Evolutionary conservation across 2,797 vertebrate genomes (phyloP).

Genomic region (Hemibagrus guttatus): DNA sequence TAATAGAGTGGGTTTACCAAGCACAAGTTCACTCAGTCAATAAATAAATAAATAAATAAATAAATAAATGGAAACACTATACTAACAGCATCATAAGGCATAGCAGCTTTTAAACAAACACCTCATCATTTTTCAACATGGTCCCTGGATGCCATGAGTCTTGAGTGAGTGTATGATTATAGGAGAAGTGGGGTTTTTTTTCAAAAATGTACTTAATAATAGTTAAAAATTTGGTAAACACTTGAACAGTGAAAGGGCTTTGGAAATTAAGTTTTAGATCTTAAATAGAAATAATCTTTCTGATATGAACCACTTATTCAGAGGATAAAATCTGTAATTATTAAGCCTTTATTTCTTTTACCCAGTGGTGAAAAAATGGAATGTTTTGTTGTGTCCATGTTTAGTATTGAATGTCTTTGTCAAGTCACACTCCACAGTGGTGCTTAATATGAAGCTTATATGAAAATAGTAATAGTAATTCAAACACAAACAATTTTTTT

Average conservation of each 20-base stretch:
- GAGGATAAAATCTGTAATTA: background rate
- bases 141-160: background rate
- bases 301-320: background rate
- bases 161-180: background rate
- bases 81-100: background rate
- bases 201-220: background rate
- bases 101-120: background rate
- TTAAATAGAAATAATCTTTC: background rate
- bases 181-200: background rate
- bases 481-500: too few relatives aligned
- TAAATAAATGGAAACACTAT: background rate
- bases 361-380: too few relatives aligned
- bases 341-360: background rate
- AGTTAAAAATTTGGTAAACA: too few relatives aligned
- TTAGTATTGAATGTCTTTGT: too few relatives aligned
- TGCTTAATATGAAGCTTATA: too few relatives aligned
- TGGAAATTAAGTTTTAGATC: background rate
- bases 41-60: background rate
- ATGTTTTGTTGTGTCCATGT: too few relatives aligned
- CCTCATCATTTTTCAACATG: background rate
- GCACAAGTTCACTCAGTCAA: background rate
- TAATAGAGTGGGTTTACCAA: background rate
- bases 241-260: background rate
- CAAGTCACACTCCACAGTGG: too few relatives aligned
- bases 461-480: too few relatives aligned